Conservation (phyloP, 2,888 invertebrate species). For the Dimorphilus gyrociliatus region DNA sequence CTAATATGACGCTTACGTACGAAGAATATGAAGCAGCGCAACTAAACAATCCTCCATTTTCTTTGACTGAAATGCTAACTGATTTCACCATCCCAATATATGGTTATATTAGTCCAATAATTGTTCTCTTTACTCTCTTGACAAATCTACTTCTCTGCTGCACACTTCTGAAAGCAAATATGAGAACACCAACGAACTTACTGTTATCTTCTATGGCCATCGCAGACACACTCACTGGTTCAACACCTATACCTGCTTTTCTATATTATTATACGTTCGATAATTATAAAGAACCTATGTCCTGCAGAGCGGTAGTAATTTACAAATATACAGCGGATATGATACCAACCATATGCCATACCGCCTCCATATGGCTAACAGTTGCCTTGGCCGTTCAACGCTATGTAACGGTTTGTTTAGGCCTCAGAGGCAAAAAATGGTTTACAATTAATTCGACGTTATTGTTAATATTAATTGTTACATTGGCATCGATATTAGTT, state of each 20-base stretch:
- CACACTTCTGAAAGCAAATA: constrained; percentile 70
- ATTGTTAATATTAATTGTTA: no score
- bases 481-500: constrained; percentile 63
- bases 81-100: constrained; percentile 44
- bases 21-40: no score
- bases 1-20: no score
- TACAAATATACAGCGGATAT: background rate
- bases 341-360: constrained; percentile 59
- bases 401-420: constrained; percentile 86
- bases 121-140: constrained; percentile 68
- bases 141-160: constrained; percentile 78
- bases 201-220: constrained; percentile 88
- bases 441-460: constrained; percentile 44
- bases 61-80: constrained; percentile 1
- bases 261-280: constrained; percentile 81
- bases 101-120: constrained; percentile 63
- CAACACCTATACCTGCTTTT: constrained; percentile 45
- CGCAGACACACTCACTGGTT: constrained; percentile 72
- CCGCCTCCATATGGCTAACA: constrained; percentile 82
- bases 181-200: constrained; percentile 79
- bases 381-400: constrained; percentile 74
- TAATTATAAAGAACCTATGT: constrained; percentile 70
- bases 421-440: constrained; percentile 63
- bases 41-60: no score
- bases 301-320: no score